A percentile compares a stretch with the other conserved stretches of the same genome.
These are phyloP conservation scores for Liasis olivaceus DNA, from an alignment of 2,797 vertebrate species.

Conservation along the genomic window DNA sequence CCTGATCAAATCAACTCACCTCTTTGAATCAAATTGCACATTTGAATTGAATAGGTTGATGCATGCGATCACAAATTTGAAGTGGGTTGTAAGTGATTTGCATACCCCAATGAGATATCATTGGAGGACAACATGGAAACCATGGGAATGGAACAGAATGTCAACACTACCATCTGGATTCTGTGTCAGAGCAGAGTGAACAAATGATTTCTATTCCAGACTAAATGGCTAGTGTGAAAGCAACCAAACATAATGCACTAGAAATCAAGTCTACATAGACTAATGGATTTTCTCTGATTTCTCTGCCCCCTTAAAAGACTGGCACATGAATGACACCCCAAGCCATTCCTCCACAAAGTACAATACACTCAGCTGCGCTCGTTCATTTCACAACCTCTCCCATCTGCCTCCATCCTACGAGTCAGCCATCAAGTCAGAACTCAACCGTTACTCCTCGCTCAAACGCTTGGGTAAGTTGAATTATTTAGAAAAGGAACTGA, in stretches of 20 bases:
- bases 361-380: slow-evolving; percentile 87
- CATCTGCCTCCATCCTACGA: slow-evolving; percentile 91
- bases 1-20: background rate
- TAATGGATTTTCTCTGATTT: slow-evolving; percentile 65
- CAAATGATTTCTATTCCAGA: background rate
- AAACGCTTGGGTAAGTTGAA: slow-evolving; percentile 84
- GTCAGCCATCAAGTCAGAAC: slow-evolving; percentile 87
- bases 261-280: background rate
- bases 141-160: background rate
- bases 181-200: background rate
- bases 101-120: background rate
- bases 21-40: background rate
- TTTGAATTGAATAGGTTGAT: background rate
- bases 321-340: slow-evolving; percentile 81
- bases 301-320: slow-evolving; percentile 58
- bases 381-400: slow-evolving; percentile 91
- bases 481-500: background rate
- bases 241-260: background rate
- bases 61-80: background rate
- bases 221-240: background rate
- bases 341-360: slow-evolving; percentile 85
- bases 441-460: slow-evolving; percentile 90
- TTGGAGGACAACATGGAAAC: background rate
- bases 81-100: background rate
- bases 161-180: background rate